These are phyloP conservation scores for Electrophaes corylata DNA, from an alignment of 2,888 invertebrate genomes.

Conservation along the genomic window DNA sequence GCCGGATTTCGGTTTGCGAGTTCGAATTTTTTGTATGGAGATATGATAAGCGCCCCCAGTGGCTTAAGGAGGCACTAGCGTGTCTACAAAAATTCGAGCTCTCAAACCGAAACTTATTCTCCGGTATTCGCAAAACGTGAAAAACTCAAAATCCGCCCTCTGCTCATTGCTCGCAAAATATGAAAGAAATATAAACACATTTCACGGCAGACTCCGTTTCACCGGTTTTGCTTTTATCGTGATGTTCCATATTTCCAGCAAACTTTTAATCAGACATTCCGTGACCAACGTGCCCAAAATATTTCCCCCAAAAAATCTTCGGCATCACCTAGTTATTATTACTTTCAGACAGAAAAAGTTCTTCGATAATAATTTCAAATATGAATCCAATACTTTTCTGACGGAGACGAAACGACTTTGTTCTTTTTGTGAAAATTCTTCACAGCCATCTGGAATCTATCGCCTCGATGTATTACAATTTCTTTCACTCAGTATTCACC, in stretches of 20 bases:
- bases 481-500: conserved; percentile 57
- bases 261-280: conserved; percentile 32
- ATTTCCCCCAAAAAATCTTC: conserved; percentile 23
- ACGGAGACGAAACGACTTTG: conserved; percentile 53
- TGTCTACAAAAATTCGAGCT: no score
- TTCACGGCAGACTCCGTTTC: not conserved
- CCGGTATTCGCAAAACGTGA: no score
- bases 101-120: no score
- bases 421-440: conserved; percentile 52
- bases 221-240: conserved; percentile 19
- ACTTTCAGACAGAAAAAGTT: conserved; percentile 38
- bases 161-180: conserved; percentile 4
- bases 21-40: no score
- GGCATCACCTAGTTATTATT: conserved; percentile 38
- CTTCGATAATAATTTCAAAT: conserved; percentile 42
- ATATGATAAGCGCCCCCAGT: no score
- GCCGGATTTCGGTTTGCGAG: no score
- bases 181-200: conserved; percentile 6
- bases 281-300: conserved; percentile 30
- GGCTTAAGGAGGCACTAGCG: no score
- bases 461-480: conserved; percentile 59
- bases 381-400: conserved; percentile 52
- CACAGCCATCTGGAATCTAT: conserved; percentile 64
- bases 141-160: no score
- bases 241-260: conserved; percentile 15